Conservation (phyloP, 2,888 invertebrate genomes). For the Uloborus plumipes region DNA sequence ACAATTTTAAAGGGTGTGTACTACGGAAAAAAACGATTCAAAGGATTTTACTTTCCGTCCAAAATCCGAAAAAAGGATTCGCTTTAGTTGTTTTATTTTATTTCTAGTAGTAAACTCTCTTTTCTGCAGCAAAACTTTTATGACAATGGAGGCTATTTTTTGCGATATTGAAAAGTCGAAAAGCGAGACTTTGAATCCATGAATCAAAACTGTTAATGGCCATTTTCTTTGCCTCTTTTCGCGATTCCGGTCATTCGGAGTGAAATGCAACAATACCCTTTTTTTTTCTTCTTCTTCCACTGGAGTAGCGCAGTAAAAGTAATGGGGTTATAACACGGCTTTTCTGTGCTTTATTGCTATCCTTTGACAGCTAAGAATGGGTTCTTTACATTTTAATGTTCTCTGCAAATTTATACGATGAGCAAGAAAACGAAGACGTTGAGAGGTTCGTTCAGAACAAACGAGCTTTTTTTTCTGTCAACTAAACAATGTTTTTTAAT, state of each 20-base stretch:
- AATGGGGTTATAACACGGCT: slow-evolving; percentile 17
- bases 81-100: slow-evolving; percentile 11
- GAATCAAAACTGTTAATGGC: slow-evolving; percentile 35
- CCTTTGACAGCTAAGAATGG: slow-evolving; percentile 4
- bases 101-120: slow-evolving; percentile 30
- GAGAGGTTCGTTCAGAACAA: too few species aligned
- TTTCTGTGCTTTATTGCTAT: background rate
- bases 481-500: too few species aligned
- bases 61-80: slow-evolving; percentile 8
- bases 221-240: slow-evolving; percentile 1
- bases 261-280: slow-evolving; percentile 13
- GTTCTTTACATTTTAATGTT: background rate
- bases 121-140: slow-evolving; percentile 32
- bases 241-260: background rate
- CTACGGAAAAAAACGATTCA: slow-evolving; percentile 38
- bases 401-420: too few species aligned
- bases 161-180: slow-evolving; percentile 34
- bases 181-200: slow-evolving; percentile 16
- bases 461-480: too few species aligned
- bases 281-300: background rate
- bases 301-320: slow-evolving; percentile 16
- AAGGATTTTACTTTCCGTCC: slow-evolving; percentile 39
- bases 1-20: slow-evolving; percentile 37
- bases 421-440: too few species aligned
- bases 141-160: slow-evolving; percentile 31